Evolutionary conservation across 1,140 invertebrate genomes (phyloP).

Genomic region (Neotoxoptera formosana): DNA sequence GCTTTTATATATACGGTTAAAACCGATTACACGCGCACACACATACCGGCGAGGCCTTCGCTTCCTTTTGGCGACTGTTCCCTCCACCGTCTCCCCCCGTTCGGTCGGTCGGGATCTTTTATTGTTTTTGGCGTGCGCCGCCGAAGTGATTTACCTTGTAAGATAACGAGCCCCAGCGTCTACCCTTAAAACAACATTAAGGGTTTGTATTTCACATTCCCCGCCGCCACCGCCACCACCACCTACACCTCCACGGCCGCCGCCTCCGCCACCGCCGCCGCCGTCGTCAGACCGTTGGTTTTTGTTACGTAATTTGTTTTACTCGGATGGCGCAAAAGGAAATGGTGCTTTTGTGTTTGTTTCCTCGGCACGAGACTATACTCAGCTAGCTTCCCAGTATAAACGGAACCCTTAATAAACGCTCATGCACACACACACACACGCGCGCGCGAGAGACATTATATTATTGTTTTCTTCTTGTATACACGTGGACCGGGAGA

Average conservation of each 20-base stretch:
- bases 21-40: conserved; percentile 21
- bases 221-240: background rate
- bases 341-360: conserved; percentile 57
- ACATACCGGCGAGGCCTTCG: background rate
- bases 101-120: background rate
- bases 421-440: background rate
- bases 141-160: conserved; percentile 58
- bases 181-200: conserved; percentile 56
- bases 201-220: conserved; percentile 57
- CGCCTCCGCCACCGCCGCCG: background rate
- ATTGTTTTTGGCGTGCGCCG: conserved; percentile 57
- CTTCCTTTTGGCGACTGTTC: conserved; percentile 14
- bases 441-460: background rate
- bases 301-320: conserved; percentile 58
- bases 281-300: conserved; percentile 47
- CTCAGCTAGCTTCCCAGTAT: background rate
- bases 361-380: conserved; percentile 34
- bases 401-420: conserved; percentile 57
- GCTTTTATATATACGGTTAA: background rate
- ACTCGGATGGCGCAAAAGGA: conserved; percentile 56
- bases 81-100: background rate
- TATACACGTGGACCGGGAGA: background rate
- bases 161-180: conserved; percentile 51
- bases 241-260: background rate
- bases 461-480: conserved; percentile 56